These are phyloP conservation scores for Rhopalosiphum maidis DNA, from an alignment of 1,140 invertebrate species.

Conservation along the genomic window DNA sequence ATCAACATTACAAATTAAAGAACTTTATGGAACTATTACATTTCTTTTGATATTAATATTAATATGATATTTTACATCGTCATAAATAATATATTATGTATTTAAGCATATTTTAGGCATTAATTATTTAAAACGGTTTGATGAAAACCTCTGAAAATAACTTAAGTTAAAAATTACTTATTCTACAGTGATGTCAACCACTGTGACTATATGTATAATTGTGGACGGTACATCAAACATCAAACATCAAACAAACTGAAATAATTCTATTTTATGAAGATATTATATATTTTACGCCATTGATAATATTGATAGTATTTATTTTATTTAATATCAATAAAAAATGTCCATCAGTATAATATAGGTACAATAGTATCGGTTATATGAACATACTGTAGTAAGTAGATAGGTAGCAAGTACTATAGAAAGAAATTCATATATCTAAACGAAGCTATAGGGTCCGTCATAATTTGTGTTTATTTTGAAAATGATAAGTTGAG, in stretches of 20 bases:
- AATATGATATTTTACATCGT: not conserved
- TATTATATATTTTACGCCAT: not conserved
- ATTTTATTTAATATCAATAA: not conserved
- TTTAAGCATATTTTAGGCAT: not conserved
- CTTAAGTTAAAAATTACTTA: not conserved
- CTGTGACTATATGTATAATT: accelerated
- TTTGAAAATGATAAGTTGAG: too few species aligned
- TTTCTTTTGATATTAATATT: not conserved
- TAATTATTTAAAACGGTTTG: not conserved
- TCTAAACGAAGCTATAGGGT: not conserved
- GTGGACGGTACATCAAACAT: too few species aligned
- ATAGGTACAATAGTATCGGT: not conserved
- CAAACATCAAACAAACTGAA: not conserved
- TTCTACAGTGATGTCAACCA: not conserved
- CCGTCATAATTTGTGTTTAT: too few species aligned
- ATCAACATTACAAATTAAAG: not conserved
- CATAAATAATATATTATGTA: not conserved
- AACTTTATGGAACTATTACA: not conserved
- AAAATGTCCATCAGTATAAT: not conserved
- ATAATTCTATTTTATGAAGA: not conserved
- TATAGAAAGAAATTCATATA: not conserved
- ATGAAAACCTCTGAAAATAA: not conserved
- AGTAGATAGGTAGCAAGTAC: not conserved
- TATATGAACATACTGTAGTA: not conserved
- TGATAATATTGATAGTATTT: not conserved